Base-by-base conservation (phyloP, 2,888 invertebrate species). In the Byasa hedistus region DNA sequence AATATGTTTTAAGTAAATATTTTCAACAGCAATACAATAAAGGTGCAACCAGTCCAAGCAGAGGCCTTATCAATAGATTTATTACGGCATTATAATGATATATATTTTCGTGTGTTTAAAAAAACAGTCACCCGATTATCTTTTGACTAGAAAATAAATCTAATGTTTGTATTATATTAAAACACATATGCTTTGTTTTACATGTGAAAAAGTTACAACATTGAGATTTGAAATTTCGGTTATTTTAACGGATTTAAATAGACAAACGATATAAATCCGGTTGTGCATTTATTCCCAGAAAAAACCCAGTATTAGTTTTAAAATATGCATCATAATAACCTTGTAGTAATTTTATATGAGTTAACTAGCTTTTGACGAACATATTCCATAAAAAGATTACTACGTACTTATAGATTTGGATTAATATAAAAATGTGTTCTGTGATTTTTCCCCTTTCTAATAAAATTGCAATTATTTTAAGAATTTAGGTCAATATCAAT, bases 71-170 rank as follows among this genome's bases (percentile, higher is more conserved):
- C 74, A 69, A 71, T 72, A 68, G 72, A 74, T 74, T 73, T 73
- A 74, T 73, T 73, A 69, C 68, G 63, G 44, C 73, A 73, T 74
- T 72, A 71, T 70, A 71, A 69, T 72, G 71, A 72, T 70, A 69
- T 67, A 71, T 70, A 69, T 68, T 68, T 59, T 66, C 62, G 54
- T 56, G 44, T 63, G 56, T 56, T 65, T 55, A 36, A 60, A 56
- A 65, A 65, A 57, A 54, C 23, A 62, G 68, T 68, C 55, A 55
- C 57, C 44, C 52, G 61, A 58, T 61, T 61, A 64, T 64, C 61
- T 60, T 23, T 64, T 56, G 24, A 39, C 24, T 44, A n/a, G 21
- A 23, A 24, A 39, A 55, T 44, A 27, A 48, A 56, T 21, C 24
- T 55, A 55, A 64, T 24, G 36, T 23, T 58, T 58, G 22, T 19